Evolutionary conservation across 2,888 invertebrate genomes (phyloP).

Genomic region (Gastracanthus pulcherrimus): DNA sequence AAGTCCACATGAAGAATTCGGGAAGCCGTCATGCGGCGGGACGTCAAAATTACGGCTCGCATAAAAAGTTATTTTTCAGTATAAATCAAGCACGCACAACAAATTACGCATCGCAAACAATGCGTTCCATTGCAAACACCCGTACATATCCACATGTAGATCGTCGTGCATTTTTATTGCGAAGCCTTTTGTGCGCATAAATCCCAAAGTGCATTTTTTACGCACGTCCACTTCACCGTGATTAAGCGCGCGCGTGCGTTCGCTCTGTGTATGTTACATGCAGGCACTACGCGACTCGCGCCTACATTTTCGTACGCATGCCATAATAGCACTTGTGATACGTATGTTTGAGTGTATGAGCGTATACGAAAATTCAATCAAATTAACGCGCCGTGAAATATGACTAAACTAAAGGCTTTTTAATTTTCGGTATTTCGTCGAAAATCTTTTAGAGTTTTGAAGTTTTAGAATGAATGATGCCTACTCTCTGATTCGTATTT

Average conservation of each 20-base stretch:
- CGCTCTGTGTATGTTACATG: not conserved
- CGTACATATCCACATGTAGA: too few relatives aligned
- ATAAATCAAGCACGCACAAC: constrained; percentile 31
- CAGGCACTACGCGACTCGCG: too few relatives aligned
- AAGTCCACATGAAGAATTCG: not conserved
- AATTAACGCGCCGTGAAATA: constrained; percentile 28
- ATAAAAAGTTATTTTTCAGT: constrained; percentile 39
- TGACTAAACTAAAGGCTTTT: constrained; percentile 21
- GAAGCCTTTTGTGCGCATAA: constrained; percentile 27
- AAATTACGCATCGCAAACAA: constrained; percentile 42
- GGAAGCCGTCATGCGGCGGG: not conserved
- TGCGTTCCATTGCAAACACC: not conserved
- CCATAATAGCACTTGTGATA: too few relatives aligned
- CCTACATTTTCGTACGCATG: too few relatives aligned
- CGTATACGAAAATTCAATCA: constrained; percentile 4
- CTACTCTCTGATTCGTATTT: not conserved
- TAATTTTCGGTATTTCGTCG: not conserved
- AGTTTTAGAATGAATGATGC: too few relatives aligned
- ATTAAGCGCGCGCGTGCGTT: constrained; percentile 31
- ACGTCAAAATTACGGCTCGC: not conserved
- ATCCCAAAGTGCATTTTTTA: constrained; percentile 45
- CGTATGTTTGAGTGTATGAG: not conserved
- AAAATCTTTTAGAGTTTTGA: not conserved
- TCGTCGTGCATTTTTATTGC: constrained; percentile 36
- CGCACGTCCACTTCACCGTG: constrained; percentile 34